phyloP scores from a whole-genome alignment of 2,113 vertebrate genomes.

The Pterocles gutturalis region DNA sequence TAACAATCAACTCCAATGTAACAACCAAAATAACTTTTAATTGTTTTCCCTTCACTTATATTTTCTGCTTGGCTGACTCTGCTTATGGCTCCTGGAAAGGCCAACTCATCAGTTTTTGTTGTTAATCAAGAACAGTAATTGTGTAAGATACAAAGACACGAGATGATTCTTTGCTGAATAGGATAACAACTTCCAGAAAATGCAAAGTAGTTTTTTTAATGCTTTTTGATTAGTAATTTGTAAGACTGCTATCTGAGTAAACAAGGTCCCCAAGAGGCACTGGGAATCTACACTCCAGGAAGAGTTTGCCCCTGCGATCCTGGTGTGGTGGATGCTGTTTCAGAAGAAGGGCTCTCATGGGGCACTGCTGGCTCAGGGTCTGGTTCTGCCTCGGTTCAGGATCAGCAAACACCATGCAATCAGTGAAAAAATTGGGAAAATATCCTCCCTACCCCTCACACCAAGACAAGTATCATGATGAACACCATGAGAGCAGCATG shows the following conservation, averaged over 20 bases:
- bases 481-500: fast-evolving
- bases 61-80: slow-evolving; percentile 83
- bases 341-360: neutral
- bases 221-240: slow-evolving; percentile 6
- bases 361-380: neutral
- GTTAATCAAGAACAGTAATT: slow-evolving; percentile 83
- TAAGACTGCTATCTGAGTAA: slow-evolving; percentile 47
- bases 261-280: neutral
- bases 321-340: neutral
- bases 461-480: neutral
- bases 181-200: slow-evolving; percentile 73
- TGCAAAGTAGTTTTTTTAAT: slow-evolving; percentile 50
- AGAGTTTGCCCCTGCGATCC: neutral
- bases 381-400: neutral
- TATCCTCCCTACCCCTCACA: neutral
- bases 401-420: neutral
- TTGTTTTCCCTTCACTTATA: slow-evolving; percentile 80
- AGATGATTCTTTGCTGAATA: slow-evolving; percentile 76
- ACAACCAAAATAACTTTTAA: slow-evolving; percentile 80
- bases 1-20: slow-evolving; percentile 47
- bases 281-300: neutral
- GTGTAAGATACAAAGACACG: slow-evolving; percentile 71
- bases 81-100: slow-evolving; percentile 73
- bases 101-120: slow-evolving; percentile 82
- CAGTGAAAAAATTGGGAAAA: neutral